Evolutionary conservation across 1,140 invertebrate species (phyloP), one percentile per base, ranked within the genome.

Genomic region (Tetranychus urticae): DNA sequence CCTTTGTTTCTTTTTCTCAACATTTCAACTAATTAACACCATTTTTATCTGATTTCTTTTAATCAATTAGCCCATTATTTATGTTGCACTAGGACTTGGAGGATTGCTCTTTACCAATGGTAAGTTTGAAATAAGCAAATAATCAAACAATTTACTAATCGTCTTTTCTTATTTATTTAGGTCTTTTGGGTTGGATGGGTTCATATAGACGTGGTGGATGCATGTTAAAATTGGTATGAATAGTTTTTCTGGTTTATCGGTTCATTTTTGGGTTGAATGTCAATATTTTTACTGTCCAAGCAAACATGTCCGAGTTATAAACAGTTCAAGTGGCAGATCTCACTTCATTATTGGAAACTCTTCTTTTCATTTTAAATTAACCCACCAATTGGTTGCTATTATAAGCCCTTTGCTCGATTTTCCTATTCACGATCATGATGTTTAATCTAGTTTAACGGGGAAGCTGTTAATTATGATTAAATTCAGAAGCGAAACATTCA

Each of bases 101-200:
- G 69, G 71, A 60, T 54, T 70, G n/a, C 64, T 74, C 36, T 75
- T 75, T 66, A 65, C 74, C 46, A 71, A 71, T 36, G 74, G 67
- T 67, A 64, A 59, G 61, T 58, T 42, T 13, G 23, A 39, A 36
- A n/a, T 12, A 47, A 47, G 23, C 46, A 47, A 14, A 47, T 14
- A n/a, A 12, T 2, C 46, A 14, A 8, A 47, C 13, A 10, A 23
- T 33, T 14, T n/a, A 23, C 13, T 56, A 33, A 23, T 48, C 36
- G 12, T 34, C 2, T 13, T n/a, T 33, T 46, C 36, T 52, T 52
- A 50, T 54, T 23, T 23, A 23, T 23, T 23, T 46, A 67, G 66
- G 64, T 45, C 60, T 65, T 3, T 31, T 65, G 13, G 64, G 66
- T 3, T 65, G 64, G 66, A 64, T 67, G 39, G 66, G 63, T 42